Evolutionary conservation across 2,888 invertebrate species (phyloP).

Genomic region (Leptinotarsa haldemani): DNA sequence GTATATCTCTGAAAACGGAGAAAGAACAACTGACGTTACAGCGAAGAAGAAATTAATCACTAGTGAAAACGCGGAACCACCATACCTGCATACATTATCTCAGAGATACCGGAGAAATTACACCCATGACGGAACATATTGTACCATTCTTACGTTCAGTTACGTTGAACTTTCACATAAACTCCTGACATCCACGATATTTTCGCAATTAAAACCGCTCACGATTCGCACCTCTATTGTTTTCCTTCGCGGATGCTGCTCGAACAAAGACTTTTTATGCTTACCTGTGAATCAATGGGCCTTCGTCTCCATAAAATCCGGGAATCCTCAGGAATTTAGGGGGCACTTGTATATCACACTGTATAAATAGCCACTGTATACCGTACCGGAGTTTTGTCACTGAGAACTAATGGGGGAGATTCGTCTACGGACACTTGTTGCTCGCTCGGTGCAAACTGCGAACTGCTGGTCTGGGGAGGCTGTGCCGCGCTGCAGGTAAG

Average conservation of each 20-base stretch:
- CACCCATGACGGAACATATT: constrained; percentile 26
- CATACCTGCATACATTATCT: constrained; percentile 14
- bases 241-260: neutral
- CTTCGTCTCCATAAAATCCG: constrained; percentile 14
- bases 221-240: constrained; percentile 5
- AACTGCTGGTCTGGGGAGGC: constrained; percentile 21
- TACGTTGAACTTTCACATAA: constrained; percentile 32
- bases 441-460: constrained; percentile 12
- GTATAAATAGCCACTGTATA: neutral
- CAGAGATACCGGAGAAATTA: constrained; percentile 17
- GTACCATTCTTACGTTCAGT: constrained; percentile 23
- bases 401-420: neutral
- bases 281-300: constrained; percentile 9
- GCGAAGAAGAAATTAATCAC: neutral
- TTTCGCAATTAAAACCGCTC: constrained; percentile 15
- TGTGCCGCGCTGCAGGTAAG: constrained; percentile 32
- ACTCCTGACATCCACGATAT: constrained; percentile 17
- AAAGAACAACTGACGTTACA: neutral
- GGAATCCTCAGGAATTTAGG: neutral
- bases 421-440: constrained; percentile 11
- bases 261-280: constrained; percentile 8
- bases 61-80: constrained; percentile 18
- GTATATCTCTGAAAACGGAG: neutral
- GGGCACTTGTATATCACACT: neutral
- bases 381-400: neutral